Conservation (phyloP, 2,888 invertebrate genomes). For the Busseola fusca region DNA sequence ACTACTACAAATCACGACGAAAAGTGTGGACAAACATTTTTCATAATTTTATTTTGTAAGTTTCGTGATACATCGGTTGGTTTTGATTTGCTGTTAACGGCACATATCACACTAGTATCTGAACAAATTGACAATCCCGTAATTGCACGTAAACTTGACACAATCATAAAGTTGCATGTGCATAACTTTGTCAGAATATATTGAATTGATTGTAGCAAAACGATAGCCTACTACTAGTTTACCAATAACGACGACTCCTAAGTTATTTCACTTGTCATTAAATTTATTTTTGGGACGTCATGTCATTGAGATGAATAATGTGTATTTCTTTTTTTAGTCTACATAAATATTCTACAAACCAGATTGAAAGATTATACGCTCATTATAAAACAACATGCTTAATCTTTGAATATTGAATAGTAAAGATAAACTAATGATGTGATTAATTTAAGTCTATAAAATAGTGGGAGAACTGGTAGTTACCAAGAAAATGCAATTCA, state of each 20-base stretch:
- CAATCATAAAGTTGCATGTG: background rate
- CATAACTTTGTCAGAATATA: background rate
- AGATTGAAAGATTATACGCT: background rate
- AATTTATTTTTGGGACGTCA: background rate
- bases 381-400: constrained; percentile 2
- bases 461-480: background rate
- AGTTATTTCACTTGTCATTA: background rate
- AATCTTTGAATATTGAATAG: constrained; percentile 10
- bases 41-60: background rate
- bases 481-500: constrained; percentile 7
- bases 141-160: background rate
- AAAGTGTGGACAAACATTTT: background rate
- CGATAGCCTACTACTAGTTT: background rate
- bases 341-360: constrained; percentile 10
- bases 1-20: background rate
- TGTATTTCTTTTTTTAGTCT: constrained; percentile 7
- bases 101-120: background rate
- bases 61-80: background rate
- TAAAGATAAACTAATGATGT: constrained; percentile 3
- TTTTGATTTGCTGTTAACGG: background rate
- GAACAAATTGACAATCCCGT: background rate
- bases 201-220: background rate
- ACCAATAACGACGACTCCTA: background rate
- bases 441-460: background rate
- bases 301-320: constrained; percentile 16